A percentile compares a stretch with the other conserved stretches of the same genome.
Conservation (phyloP, 2,797 vertebrate genomes). For the Falco rusticolus region DNA sequence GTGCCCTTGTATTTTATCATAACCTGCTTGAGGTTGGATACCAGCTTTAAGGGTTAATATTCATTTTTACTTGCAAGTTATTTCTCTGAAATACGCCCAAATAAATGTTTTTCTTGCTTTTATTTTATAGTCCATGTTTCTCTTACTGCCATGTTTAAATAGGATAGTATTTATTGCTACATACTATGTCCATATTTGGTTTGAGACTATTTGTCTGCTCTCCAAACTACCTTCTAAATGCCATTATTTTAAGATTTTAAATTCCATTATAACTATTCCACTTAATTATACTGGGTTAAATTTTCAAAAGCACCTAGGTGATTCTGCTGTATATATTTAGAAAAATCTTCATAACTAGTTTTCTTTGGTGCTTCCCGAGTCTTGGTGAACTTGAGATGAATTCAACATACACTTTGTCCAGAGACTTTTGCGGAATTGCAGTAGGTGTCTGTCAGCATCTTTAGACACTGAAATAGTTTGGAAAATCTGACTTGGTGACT, state of each 20-base stretch:
- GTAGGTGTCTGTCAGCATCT: not conserved
- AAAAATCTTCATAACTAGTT: not conserved
- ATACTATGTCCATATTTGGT: not conserved
- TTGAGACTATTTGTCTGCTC: not conserved
- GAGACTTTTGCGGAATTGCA: not conserved
- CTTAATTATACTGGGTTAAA: not conserved
- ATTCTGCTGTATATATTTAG: not conserved
- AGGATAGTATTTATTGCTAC: not conserved
- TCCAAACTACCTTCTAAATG: not conserved
- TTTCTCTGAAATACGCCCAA: not conserved
- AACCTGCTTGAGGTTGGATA: not conserved
- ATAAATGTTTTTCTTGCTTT: not conserved
- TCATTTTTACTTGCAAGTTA: not conserved
- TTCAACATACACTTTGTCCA: not conserved
- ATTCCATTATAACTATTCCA: not conserved
- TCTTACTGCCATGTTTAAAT: not conserved
- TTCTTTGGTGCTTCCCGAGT: not conserved
- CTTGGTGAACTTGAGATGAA: not conserved
- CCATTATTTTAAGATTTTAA: not conserved
- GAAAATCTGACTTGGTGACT: conserved; percentile 8
- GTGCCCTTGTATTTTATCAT: not conserved
- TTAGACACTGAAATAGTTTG: not conserved
- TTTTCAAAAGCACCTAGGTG: not conserved
- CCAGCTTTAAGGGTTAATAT: not conserved
- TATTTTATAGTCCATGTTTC: not conserved